These are phyloP conservation scores for Labeo rohita DNA, from an alignment of 2,113 vertebrate genomes.

Conservation along the genomic window DNA sequence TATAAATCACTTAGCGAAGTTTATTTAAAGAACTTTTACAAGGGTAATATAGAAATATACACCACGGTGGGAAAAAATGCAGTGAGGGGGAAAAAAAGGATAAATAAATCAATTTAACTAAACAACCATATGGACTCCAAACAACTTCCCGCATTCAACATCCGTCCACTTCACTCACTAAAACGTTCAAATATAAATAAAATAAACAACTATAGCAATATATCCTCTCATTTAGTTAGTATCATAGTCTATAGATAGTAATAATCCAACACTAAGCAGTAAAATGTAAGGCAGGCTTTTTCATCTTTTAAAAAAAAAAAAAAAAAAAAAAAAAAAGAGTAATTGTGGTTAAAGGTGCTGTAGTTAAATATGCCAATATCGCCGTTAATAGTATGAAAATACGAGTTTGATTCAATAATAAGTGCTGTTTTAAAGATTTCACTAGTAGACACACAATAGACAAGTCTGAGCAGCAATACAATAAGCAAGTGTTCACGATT, in stretches of 20 bases:
- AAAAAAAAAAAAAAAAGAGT: not conserved
- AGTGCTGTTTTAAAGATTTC: not conserved
- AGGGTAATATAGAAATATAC: not conserved
- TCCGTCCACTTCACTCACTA: not conserved
- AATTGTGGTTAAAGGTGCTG: not conserved
- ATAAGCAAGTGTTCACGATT: not conserved
- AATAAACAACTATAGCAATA: not conserved
- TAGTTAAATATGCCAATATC: not conserved
- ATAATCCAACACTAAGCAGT: not conserved
- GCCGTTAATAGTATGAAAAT: not conserved
- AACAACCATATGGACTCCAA: not conserved
- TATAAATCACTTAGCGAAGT: slow-evolving; percentile 66
- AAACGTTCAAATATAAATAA: not conserved
- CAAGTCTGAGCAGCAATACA: not conserved
- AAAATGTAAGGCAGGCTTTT: not conserved
- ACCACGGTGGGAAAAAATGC: not conserved
- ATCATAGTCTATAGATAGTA: not conserved
- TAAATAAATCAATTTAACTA: not conserved
- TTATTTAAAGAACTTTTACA: slow-evolving; percentile 61
- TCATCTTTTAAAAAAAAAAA: not conserved
- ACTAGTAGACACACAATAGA: not conserved
- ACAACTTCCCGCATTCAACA: not conserved
- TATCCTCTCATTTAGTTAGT: not conserved
- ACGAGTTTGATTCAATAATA: not conserved
- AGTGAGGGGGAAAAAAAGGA: not conserved